A percentile compares a stretch with the other conserved stretches of the same genome.
Evolutionary conservation across 1,140 invertebrate genomes (phyloP).

Genomic region (Trichomalopsis sarcophagae): DNA sequence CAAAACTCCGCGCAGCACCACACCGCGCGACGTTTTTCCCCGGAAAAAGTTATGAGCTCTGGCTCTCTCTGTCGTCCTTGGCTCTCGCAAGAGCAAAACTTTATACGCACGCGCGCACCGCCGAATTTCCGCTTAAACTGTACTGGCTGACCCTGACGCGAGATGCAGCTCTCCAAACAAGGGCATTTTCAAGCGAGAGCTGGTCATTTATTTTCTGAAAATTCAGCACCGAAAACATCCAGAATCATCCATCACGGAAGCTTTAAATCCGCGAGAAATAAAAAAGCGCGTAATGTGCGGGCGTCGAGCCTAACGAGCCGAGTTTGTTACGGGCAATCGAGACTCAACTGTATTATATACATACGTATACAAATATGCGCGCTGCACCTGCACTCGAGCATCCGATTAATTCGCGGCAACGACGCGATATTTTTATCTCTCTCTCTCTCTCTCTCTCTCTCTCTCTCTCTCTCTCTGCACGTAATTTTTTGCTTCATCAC

Average conservation of each 20-base stretch:
- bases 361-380: neutral
- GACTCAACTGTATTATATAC: neutral
- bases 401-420: neutral
- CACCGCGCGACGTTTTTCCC: too few relatives aligned
- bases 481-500: neutral
- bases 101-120: neutral
- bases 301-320: neutral
- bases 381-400: neutral
- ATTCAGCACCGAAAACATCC: too few relatives aligned
- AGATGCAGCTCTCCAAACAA: slow-evolving; percentile 27
- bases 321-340: neutral
- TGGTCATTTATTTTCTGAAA: too few relatives aligned
- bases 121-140: neutral
- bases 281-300: neutral
- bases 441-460: too few relatives aligned
- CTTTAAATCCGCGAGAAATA: neutral
- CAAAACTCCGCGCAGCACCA: neutral
- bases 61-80: neutral
- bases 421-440: neutral
- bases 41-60: too few relatives aligned
- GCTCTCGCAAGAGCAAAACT: slow-evolving; percentile 17
- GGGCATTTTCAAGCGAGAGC: slow-evolving; percentile 14
- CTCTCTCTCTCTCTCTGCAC: neutral
- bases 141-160: slow-evolving; percentile 13
- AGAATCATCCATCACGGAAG: too few relatives aligned